These are phyloP conservation scores for Cydia strobilella DNA, from an alignment of 1,140 invertebrate species.

Conservation along the genomic window DNA sequence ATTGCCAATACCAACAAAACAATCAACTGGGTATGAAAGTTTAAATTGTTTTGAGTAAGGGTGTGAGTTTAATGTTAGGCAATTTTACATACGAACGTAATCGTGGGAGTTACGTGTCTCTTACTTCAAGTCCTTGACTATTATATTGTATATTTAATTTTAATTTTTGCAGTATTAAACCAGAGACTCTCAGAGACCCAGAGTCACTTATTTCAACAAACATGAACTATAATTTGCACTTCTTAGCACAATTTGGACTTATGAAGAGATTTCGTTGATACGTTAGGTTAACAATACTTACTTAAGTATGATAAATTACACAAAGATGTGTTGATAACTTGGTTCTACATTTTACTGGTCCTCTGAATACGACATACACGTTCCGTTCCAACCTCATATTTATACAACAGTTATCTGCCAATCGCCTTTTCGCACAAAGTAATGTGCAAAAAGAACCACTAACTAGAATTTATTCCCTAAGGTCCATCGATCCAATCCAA, in stretches of 20 bases:
- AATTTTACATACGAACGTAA: constrained; percentile 13
- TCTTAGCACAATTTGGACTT: neutral
- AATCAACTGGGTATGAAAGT: constrained; percentile 19
- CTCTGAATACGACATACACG: constrained; percentile 8
- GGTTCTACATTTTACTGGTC: constrained; percentile 20
- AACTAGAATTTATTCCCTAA: constrained; percentile 15
- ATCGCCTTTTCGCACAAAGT: constrained; percentile 3
- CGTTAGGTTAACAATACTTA: neutral
- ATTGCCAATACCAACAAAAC: constrained; percentile 19
- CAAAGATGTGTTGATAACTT: neutral
- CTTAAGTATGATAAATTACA: neutral
- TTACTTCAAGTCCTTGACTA: neutral
- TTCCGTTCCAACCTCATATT: neutral
- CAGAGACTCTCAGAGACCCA: too few species aligned
- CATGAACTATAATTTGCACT: neutral
- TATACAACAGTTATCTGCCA: neutral
- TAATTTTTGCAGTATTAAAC: too few species aligned
- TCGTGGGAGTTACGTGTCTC: neutral
- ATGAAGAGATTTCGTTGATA: constrained; percentile 1
- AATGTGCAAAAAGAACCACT: constrained; percentile 26
- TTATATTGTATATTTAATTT: too few species aligned
- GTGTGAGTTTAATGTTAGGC: constrained; percentile 1
- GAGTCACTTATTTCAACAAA: neutral
- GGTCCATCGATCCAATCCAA: constrained; percentile 29
- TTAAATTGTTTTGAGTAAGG: constrained; percentile 24